Evolutionary conservation across 2,113 vertebrate genomes (phyloP).

Genomic region (Eleginops maclovinus): DNA sequence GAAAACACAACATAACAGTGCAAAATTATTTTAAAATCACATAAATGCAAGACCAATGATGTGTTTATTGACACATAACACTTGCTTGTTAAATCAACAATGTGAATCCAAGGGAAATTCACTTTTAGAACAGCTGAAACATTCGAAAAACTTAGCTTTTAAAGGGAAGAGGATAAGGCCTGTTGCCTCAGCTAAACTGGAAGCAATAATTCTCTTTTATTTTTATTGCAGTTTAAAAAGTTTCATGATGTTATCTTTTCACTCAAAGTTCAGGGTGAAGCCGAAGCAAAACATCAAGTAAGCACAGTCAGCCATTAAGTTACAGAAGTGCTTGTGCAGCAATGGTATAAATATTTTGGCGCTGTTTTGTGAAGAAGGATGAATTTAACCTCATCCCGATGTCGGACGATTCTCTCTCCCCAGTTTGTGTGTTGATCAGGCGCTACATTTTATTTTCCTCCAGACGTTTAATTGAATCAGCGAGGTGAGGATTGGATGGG

Average conservation of each 20-base stretch:
- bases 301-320: conserved; percentile 78
- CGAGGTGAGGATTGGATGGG: conserved; percentile 68
- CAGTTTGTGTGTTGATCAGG: conserved; percentile 59
- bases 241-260: conserved; percentile 69
- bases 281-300: conserved; percentile 69
- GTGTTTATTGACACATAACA: conserved; percentile 9
- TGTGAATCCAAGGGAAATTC: neutral
- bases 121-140: conserved; percentile 15
- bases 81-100: conserved; percentile 8
- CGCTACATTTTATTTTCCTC: conserved; percentile 24
- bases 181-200: conserved; percentile 6
- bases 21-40: conserved; percentile 15
- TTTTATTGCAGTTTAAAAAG: conserved; percentile 52
- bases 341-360: conserved; percentile 66
- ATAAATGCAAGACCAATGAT: conserved; percentile 20
- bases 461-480: conserved; percentile 77
- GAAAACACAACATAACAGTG: neutral
- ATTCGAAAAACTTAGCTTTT: conserved; percentile 14
- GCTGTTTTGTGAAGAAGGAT: conserved; percentile 68
- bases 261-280: conserved; percentile 66
- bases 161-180: conserved; percentile 17
- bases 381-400: conserved; percentile 58
- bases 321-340: conserved; percentile 74
- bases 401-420: conserved; percentile 48
- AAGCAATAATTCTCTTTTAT: conserved; percentile 41